phyloP scores from a whole-genome alignment of 1,140 invertebrate genomes.

The Wasmannia auropunctata region DNA sequence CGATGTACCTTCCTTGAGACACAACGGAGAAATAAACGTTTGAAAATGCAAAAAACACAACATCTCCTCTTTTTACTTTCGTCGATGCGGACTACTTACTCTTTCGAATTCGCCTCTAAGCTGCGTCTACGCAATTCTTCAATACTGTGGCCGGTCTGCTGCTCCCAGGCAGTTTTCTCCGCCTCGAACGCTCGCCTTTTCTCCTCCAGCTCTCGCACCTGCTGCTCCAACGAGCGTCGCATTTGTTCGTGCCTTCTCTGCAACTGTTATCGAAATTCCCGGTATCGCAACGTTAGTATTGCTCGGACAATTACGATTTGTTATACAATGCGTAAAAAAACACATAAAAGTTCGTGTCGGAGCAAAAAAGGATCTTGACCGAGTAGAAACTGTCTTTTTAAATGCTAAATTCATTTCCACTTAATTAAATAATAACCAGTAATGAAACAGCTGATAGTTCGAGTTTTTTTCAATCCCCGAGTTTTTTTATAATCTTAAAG shows the following conservation, averaged over 20 bases:
- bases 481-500: not conserved
- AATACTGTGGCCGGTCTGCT: slow-evolving; percentile 94
- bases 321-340: not conserved
- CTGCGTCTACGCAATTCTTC: slow-evolving; percentile 94
- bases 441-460: too few species aligned
- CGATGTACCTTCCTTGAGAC: slow-evolving; percentile 10
- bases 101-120: slow-evolving; percentile 94
- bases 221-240: slow-evolving; percentile 91
- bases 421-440: not conserved
- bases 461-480: not conserved
- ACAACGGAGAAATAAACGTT: slow-evolving; percentile 29
- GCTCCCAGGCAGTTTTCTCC: slow-evolving; percentile 96
- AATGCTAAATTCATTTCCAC: not conserved
- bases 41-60: slow-evolving; percentile 40
- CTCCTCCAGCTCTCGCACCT: slow-evolving; percentile 96
- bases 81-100: slow-evolving; percentile 87
- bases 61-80: not conserved
- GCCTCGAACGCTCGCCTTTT: slow-evolving; percentile 93
- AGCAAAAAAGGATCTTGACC: not conserved
- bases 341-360: not conserved
- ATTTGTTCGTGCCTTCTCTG: slow-evolving; percentile 90
- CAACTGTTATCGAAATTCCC: slow-evolving; percentile 83
- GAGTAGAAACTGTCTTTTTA: not conserved
- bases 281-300: not conserved
- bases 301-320: not conserved